Base-by-base conservation (phyloP, 2,888 invertebrate species). In the Cheilosia scutellata region DNA sequence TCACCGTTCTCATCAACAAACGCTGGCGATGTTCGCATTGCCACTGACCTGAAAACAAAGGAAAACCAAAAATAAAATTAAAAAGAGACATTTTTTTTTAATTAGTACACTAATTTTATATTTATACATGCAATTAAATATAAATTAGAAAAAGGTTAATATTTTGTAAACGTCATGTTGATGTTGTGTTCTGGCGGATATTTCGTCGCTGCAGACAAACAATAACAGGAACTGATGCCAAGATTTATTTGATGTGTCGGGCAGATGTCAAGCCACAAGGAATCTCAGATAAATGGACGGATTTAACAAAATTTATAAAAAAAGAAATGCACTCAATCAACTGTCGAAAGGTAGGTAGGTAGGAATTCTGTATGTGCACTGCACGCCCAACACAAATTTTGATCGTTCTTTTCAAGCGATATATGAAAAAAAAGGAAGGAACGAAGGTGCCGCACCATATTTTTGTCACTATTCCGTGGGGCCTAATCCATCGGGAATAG, bases 1-100 rank as follows among this genome's bases (percentile, higher is more conserved):
- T 90, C 89, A 92, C 92, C 92, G 89, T 91, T 92, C 90, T 91
- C 91, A 88, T 92, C 92, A 40, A 90, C 89, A 89, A 91, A 92
- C 76, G 90, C 90, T 88, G 91, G 91, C 87, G 91, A 92, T 87
- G 91, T 90, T 75, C 91, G 91, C 91, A 92, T 90, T 88, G 91
- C 91, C 83, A 92, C 89, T 88, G 92, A 92, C 92, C 92, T 92
- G 90, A 83, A 74, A 84, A 72, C 42, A 71, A 37, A 37, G 44
- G 31, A 57, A 58, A 87, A 66, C 87, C 57, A 87, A 72, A 88
- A 57, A 77, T 20, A 87, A 79, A 77, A 72, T 58, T 70, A 71
- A 58, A 31, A 66, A 60, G 42, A 62, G 66, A 20, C 1, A 40
- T 25, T 40, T 62, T 44, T 29, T 62, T 47, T 60, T 82, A 44